Percentiles rank a stretch among this genome's conserved stretches.
These are phyloP conservation scores for Tillus elongatus DNA, from an alignment of 2,888 invertebrate species.

Conservation along the genomic window DNA sequence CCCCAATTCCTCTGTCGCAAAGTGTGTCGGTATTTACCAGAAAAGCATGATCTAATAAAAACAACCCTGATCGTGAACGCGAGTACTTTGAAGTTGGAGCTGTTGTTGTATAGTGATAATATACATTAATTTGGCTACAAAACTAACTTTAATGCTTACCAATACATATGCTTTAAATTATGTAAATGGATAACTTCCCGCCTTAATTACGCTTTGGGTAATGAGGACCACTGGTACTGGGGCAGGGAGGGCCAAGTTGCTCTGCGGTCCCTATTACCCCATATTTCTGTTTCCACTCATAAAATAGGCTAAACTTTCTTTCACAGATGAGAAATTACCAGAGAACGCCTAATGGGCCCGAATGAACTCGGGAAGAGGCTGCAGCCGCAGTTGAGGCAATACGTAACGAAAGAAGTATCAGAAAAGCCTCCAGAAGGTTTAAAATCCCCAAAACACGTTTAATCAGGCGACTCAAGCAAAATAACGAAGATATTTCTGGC, in stretches of 20 bases:
- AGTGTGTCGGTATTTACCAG: too few relatives aligned
- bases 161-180: too few relatives aligned
- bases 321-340: slow-evolving; percentile 1
- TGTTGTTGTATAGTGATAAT: too few relatives aligned
- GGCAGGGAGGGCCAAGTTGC: background rate
- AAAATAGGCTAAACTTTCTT: background rate
- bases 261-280: too few relatives aligned
- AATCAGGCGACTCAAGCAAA: slow-evolving; percentile 2
- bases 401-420: slow-evolving; percentile 1
- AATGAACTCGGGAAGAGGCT: background rate
- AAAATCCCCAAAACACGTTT: slow-evolving; percentile 2
- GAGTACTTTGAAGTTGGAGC: too few relatives aligned
- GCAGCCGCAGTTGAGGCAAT: background rate
- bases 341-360: background rate
- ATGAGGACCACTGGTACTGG: slow-evolving; percentile 2
- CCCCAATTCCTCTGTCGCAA: too few relatives aligned
- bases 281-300: background rate
- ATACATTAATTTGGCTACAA: too few relatives aligned
- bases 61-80: too few relatives aligned
- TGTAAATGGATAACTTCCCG: too few relatives aligned
- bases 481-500: background rate
- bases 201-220: background rate
- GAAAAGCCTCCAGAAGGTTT: slow-evolving; percentile 4
- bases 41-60: too few relatives aligned
- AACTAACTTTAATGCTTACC: too few relatives aligned